Base-by-base conservation (phyloP, 2,888 invertebrate species). In the Hemaris fuciformis region DNA sequence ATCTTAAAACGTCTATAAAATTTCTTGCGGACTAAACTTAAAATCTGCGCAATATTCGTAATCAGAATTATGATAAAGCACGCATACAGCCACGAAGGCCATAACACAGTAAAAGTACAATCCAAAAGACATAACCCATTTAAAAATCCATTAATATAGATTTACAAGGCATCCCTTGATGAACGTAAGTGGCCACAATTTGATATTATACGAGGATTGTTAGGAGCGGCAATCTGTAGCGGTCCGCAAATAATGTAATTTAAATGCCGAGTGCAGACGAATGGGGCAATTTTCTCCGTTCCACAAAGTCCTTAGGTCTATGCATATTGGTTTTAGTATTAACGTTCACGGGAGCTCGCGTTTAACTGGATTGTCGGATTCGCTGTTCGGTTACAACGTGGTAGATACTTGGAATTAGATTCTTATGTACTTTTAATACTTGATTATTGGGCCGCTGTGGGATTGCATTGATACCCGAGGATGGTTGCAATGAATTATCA, bases 181-280 rank as follows among this genome's bases (percentile, higher is more conserved):
- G 42, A 57, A 61, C 13, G 38, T 38, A 38, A 31, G 42, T 42
- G 27, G 34, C 38, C 57, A 31, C 34, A 38, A 45, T 61, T 45
- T 57, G 45, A 43, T 61, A 61, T 61, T 31, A 42, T 53, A 34
- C 57, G 18, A 43, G 57, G 43, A 31, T 46, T 45, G 57, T 57
- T 57, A 34, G 45, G 43, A 53, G 48, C 38, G 27, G 73, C 79
- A 80, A 84, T 83, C 83, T 84, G 83, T 83, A 80, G 72, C 75
- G 76, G 80, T 77, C 81, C 81, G 75, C 83, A 83, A 83, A 79
- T 82, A 83, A 80, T 84, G 81, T 83, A 84, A 84, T 84, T 84
- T 84, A 82, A 81, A 81, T 82, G 78, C 79, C 73, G 76, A 77
- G 74, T 73, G 75, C 73, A 82, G 84, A 83, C 79, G 79, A 77